A percentile compares a stretch with the other conserved stretches of the same genome.
phyloP scores from a whole-genome alignment of 2,888 invertebrate genomes.

The Parasteatoda lunata region DNA sequence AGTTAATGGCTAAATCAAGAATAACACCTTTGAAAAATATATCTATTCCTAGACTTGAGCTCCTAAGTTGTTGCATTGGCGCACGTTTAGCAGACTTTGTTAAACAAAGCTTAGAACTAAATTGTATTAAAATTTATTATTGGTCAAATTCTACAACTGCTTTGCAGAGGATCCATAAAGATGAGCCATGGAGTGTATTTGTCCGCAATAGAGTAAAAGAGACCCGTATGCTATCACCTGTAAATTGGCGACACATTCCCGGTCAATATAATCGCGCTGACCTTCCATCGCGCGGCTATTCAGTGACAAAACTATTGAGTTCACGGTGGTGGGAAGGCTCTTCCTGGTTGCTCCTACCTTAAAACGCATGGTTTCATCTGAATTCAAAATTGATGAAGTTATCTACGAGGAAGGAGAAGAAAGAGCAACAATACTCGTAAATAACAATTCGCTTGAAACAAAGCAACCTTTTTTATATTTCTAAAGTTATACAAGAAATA shows the following conservation, averaged over 20 bases:
- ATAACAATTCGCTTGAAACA: neutral
- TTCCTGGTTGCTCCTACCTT: neutral
- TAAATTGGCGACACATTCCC: neutral
- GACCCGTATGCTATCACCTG: neutral
- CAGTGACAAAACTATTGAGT: neutral
- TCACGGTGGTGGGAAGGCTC: neutral
- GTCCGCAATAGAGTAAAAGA: neutral
- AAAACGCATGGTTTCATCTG: neutral
- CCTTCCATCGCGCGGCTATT: neutral
- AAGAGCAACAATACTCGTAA: neutral
- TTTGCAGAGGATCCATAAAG: neutral
- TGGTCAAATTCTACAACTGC: neutral
- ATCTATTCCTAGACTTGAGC: neutral
- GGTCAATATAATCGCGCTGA: neutral
- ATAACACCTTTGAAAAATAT: neutral
- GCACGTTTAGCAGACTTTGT: neutral
- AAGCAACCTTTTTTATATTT: neutral
- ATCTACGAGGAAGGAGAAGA: neutral
- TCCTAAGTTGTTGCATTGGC: neutral
- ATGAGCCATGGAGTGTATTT: neutral
- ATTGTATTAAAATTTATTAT: neutral
- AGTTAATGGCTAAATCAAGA: neutral
- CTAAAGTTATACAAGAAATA: neutral
- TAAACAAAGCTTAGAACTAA: constrained; percentile 3
- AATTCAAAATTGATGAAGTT: neutral